Percentiles rank a stretch among this genome's conserved stretches.
phyloP scores from a whole-genome alignment of 2,113 vertebrate genomes.

The Corythornis vintsioides region DNA sequence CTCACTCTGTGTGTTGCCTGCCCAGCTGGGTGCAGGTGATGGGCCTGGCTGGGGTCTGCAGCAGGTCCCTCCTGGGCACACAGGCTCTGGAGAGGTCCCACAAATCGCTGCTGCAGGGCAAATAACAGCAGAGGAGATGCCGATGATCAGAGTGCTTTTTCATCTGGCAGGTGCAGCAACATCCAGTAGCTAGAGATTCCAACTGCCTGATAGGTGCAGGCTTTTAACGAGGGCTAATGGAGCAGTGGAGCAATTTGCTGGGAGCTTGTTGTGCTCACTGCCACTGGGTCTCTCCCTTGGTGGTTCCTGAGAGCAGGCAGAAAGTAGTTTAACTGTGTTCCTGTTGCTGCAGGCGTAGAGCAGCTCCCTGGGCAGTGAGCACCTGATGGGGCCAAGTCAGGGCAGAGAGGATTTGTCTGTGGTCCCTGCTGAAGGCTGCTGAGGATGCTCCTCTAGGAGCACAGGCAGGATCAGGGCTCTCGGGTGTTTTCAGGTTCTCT shows the following conservation, averaged over 20 bases:
- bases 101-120: rapidly evolving
- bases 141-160: neutral
- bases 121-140: neutral
- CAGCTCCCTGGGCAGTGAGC: rapidly evolving
- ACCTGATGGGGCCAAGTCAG: rapidly evolving
- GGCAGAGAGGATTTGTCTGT: rapidly evolving
- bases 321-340: neutral
- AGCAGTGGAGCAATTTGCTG: neutral
- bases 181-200: neutral
- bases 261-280: neutral
- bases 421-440: neutral
- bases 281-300: neutral
- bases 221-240: neutral
- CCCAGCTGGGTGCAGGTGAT: rapidly evolving
- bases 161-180: neutral
- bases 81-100: neutral
- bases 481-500: neutral
- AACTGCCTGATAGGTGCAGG: neutral
- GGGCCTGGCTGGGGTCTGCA: neutral
- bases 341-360: rapidly evolving
- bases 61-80: neutral
- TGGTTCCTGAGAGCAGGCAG: neutral
- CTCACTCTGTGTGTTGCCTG: neutral
- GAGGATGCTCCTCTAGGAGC: neutral
- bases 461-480: neutral